Evolutionary conservation across 2,113 vertebrate species (phyloP).

Genomic region (Gopherus flavomarginatus): DNA sequence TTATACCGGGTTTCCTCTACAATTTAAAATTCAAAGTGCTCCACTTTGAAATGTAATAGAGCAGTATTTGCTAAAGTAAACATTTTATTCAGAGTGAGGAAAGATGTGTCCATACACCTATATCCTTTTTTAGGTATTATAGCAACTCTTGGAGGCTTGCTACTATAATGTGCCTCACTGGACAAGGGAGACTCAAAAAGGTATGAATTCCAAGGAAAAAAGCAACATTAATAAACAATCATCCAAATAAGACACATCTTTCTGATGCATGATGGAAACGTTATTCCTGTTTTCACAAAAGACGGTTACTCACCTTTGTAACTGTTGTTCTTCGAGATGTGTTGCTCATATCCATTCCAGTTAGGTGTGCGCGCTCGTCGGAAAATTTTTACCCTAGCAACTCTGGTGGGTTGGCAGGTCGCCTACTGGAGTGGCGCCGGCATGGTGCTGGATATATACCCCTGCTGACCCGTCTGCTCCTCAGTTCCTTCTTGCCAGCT

Average conservation of each 20-base stretch:
- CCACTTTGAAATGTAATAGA: conserved; percentile 84
- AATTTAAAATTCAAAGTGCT: conserved; percentile 81
- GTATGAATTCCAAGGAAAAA: neutral
- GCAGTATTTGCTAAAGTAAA: conserved; percentile 79
- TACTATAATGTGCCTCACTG: neutral
- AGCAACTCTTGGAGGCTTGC: conserved; percentile 8
- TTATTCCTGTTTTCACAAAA: neutral
- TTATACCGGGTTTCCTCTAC: conserved; percentile 81
- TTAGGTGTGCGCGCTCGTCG: too few species aligned
- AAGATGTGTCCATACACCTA: conserved; percentile 27
- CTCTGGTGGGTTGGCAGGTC: too few species aligned
- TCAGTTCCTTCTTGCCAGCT: too few species aligned
- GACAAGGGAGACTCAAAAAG: conserved; percentile 2
- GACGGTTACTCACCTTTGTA: too few species aligned
- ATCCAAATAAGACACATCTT: neutral
- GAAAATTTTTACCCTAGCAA: too few species aligned
- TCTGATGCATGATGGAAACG: neutral
- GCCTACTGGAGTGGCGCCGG: too few species aligned
- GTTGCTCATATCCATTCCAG: too few species aligned
- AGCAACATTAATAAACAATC: neutral
- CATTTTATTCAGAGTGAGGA: conserved; percentile 67
- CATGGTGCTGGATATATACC: too few species aligned
- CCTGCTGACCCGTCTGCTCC: too few species aligned
- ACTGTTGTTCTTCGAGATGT: too few species aligned
- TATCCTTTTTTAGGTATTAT: conserved; percentile 31